Base-by-base conservation (phyloP, 2,797 vertebrate genomes). In the Cheirogaleus major region DNA sequence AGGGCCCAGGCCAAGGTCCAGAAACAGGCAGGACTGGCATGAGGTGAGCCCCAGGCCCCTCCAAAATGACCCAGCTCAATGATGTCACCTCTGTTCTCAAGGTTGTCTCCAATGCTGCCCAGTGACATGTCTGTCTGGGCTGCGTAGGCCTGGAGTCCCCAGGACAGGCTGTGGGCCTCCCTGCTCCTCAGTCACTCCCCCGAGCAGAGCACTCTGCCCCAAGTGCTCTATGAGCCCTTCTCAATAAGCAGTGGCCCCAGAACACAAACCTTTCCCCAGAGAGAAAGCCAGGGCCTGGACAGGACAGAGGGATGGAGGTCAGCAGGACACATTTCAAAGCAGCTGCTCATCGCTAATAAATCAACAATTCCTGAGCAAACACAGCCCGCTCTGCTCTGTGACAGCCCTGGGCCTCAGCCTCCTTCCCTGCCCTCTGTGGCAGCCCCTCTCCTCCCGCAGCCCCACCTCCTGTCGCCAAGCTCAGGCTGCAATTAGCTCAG, bases 401-500 rank as follows among this genome's bases (percentile, higher is more conserved):
- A 30, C 0, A 35, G 52, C 32, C n/a, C 38, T 27, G 9, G 41
- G 89, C 20, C 57, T 30, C 8, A 10, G 43, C 76, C 78, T 67
- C 38, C 7, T 52, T 61, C 79, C 78, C 63, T 35, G 7, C 38
- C 63, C 5, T 35, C 20, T 20, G n/a, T 9, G 0, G 2, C 55
- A 41, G 48, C 50, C 89, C 57, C 48, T 43, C 35, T 65, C 41
- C 38, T 17, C 48, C 41, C 15, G 50, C 57, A 72, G 52, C 52
- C 70, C 65, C n/a, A 6, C 9, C 83, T 45, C 92, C 87, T 52
- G 83, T 83, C 84, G 72, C 5, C 63, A 32, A 17, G 76, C 92
- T 84, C 76, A 91, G 94, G 48, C 15, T 97, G 97, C 97, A 98
- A 81, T 98, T 98, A 98, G 45, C 95, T 97, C 43, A 0, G 35